Percentiles rank a stretch among this genome's conserved stretches.
Evolutionary conservation across 2,888 invertebrate species (phyloP).

Genomic region (Drosophila bunnanda): DNA sequence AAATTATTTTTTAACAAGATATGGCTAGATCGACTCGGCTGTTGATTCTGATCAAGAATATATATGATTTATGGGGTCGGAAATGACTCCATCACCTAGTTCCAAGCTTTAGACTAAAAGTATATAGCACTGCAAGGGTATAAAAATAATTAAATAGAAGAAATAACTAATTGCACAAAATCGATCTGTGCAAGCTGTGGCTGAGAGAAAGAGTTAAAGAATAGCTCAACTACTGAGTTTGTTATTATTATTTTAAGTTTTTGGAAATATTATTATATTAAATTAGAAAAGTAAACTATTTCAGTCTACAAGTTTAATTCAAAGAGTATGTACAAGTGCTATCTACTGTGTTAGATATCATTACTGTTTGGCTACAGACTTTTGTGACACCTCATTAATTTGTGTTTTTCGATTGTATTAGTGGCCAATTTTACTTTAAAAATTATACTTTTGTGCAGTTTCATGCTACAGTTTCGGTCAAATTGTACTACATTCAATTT

Average conservation of each 20-base stretch:
- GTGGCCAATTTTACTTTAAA: conserved; percentile 17
- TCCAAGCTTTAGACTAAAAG: too few relatives aligned
- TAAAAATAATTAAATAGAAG: not conserved
- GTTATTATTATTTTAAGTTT: too few relatives aligned
- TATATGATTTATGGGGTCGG: too few relatives aligned
- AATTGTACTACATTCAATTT: conserved; percentile 25
- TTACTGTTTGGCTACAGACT: not conserved
- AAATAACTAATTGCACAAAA: not conserved
- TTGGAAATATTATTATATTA: too few relatives aligned
- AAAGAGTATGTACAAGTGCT: not conserved
- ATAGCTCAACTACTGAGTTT: not conserved
- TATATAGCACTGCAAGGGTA: too few relatives aligned
- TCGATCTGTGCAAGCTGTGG: not conserved
- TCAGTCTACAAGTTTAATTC: not conserved
- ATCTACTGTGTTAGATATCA: not conserved
- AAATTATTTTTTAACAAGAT: too few relatives aligned
- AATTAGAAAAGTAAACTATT: not conserved
- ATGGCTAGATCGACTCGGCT: too few relatives aligned
- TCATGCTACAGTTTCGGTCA: conserved; percentile 17
- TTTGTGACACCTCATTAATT: not conserved
- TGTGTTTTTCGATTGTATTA: conserved; percentile 19
- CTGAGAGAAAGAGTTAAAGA: not conserved
- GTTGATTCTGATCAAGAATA: too few relatives aligned
- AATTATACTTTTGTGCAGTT: conserved; percentile 35
- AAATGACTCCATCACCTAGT: too few relatives aligned